These are phyloP conservation scores for Gambelia wislizenii DNA, from an alignment of 2,797 vertebrate genomes.

Conservation along the genomic window DNA sequence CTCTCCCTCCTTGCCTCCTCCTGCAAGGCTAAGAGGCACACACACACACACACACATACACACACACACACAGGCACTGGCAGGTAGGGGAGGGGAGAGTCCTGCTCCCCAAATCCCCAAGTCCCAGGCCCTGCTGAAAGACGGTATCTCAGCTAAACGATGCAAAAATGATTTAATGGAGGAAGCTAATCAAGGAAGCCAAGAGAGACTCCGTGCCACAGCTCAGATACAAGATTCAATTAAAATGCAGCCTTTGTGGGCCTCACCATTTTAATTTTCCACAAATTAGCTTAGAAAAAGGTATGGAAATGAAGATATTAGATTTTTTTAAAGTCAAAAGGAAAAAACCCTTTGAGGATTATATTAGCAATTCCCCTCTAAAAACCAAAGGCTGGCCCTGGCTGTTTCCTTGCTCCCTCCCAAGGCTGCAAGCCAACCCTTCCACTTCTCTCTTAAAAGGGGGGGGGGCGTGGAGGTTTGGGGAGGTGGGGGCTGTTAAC, in stretches of 20 bases:
- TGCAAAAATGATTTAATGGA: constrained; percentile 72
- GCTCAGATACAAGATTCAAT: constrained; percentile 79
- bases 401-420: constrained; percentile 48
- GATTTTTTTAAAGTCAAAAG: constrained; percentile 75
- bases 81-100: constrained; percentile 2
- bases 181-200: constrained; percentile 79
- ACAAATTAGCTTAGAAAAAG: constrained; percentile 85
- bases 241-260: constrained; percentile 79
- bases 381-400: constrained; percentile 64
- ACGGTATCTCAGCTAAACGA: constrained; percentile 65
- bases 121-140: constrained; percentile 57
- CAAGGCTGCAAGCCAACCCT: too few species aligned
- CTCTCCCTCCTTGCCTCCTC: too few species aligned
- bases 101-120: constrained; percentile 52
- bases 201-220: constrained; percentile 70
- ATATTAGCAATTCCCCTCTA: constrained; percentile 74
- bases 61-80: rapidly evolving
- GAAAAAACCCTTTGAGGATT: constrained; percentile 81
- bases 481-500: constrained; percentile 7
- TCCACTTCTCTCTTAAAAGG: constrained; percentile 46
- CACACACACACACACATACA: too few species aligned
- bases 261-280: constrained; percentile 84
- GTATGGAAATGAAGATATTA: constrained; percentile 85
- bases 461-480: neutral
- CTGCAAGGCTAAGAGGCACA: too few species aligned